Evolutionary conservation across 37 sponge, comb jelly and placozoan species (phyloP), one percentile per base, ranked within the genome.

Genomic region (Axinella damicornis): DNA sequence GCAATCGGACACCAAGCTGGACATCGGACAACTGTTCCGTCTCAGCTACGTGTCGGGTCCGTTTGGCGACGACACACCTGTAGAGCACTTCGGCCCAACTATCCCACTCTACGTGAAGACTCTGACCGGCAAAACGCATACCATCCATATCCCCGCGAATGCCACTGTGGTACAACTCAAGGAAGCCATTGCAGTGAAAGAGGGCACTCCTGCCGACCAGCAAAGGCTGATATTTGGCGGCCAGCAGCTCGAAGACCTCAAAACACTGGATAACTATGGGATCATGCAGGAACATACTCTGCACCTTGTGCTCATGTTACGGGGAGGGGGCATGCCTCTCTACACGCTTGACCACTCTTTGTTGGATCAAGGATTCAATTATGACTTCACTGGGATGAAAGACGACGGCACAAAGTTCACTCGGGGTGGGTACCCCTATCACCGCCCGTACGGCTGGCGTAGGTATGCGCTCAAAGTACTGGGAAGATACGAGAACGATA

Each of bases 371-470:
- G 27, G 66, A 22, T 79, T n/a, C 27, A 53, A 79, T 40, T 79
- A 65, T 25, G 67, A 79, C 52, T 79, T 79, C 53, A 79, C 79
- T 24, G n/a, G 35, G 46, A 4, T 0, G 21, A 21, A 12, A 5
- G 79, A 79, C 66, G 79, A 59, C 37, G 46, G 30, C 2, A 64
- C 25, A 11, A 52, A 34, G 53, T 79, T 37, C 36, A 37, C 33
- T 24, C 79, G 79, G 24, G 79, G 79, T 13, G 41, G 62, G 27
- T 64, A 28, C 28, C 21, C 40, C 25, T 79, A 79, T 25, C 4
- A 62, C 32, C 65, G 79, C 53, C 79, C 79, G 52, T 79, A 59
- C 28, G 79, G 79, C 16, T 79, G 79, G 79, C 41, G 20, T 5
- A 63, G 79, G 30, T 58, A 66, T 1, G 79, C 79, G 2, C 19